These are phyloP conservation scores for Tenebrio molitor DNA, from an alignment of 1,140 invertebrate species.

Conservation along the genomic window DNA sequence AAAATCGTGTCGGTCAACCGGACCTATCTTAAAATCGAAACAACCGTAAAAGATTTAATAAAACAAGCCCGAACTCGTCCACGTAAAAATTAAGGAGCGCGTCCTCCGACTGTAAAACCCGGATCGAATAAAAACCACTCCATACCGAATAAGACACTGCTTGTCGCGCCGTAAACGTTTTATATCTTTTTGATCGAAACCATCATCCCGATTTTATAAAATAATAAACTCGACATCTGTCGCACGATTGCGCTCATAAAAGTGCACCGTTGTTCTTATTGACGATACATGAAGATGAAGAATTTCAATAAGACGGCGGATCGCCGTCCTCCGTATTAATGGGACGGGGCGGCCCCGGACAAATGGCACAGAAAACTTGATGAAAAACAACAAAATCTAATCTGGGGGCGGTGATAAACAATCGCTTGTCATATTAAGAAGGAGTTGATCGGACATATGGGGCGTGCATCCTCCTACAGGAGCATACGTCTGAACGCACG, in stretches of 20 bases:
- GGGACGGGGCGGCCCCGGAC: background rate
- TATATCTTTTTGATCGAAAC: constrained; percentile 51
- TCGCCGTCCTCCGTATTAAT: background rate
- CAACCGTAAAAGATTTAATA: constrained; percentile 6
- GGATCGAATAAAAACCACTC: constrained; percentile 13
- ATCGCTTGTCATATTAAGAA: constrained; percentile 59
- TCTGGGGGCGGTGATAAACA: constrained; percentile 55
- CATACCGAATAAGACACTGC: constrained; percentile 44
- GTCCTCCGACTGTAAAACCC: background rate
- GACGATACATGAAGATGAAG: constrained; percentile 9
- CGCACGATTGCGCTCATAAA: constrained; percentile 48
- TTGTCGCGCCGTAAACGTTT: constrained; percentile 44
- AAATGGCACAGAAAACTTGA: constrained; percentile 48
- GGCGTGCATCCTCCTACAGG: constrained; percentile 56
- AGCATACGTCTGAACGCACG: constrained; percentile 52
- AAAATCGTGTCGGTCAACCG: background rate
- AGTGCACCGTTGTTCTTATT: constrained; percentile 46
- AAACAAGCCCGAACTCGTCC: background rate
- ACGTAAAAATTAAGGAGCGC: constrained; percentile 3
- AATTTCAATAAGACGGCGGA: constrained; percentile 17
- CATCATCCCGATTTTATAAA: constrained; percentile 45
- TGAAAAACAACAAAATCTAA: constrained; percentile 57
- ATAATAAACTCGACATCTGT: constrained; percentile 51
- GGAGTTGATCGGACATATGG: constrained; percentile 59
- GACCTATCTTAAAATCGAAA: constrained; percentile 5